Evolutionary conservation across 2,888 invertebrate genomes (phyloP), one percentile per base, ranked within the genome.

Genomic region (Penaeus monodon): DNA sequence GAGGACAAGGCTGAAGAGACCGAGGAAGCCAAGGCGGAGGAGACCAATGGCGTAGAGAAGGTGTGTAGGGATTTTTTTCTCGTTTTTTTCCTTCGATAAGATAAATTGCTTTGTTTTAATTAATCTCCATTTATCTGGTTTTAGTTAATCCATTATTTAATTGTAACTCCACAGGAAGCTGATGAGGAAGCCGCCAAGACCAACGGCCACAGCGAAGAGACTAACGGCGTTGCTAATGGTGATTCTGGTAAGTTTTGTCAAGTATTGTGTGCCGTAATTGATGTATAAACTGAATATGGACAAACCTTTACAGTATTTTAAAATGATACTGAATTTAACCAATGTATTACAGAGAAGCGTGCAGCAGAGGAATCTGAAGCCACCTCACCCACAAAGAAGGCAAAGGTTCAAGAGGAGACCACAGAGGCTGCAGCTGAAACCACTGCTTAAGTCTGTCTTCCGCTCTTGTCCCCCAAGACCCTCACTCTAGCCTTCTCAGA

Each of bases 391-490:
- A 73, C 85, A 57, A 85, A 85, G 85, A 85, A 85, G 74, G 85
- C 85, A 38, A 85, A 85, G 80, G 73, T 85, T n/a, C 80, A 80
- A 65, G 85, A 85, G 74, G 85, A 85, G n/a, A 63, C 80, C 27
- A 70, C 33, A 49, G 79, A 85, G 38, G 73, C 85, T 74, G 80
- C 80, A 29, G 65, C 79, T 6, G 85, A 85, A n/a, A 44, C 85
- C 73, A 80, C 85, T 65, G 85, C 85, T 73, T 85, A 85, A 49
- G 33, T 57, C 44, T 77, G 57, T 57, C 57, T 57, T 57, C 57
- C 57, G 10, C 57, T 57, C 57, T 57, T 57, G 57, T 57, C 57
- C 57, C n/a, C 29, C 14, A 68, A 17, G 10, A 77, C 65, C 33
- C 33, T 17, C 24, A 64, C 74, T 70, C 70, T 70, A 74, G 82